Percentiles rank a stretch among this genome's conserved stretches.
Conservation (phyloP, 2,113 vertebrate genomes). For the Poecile atricapillus region DNA sequence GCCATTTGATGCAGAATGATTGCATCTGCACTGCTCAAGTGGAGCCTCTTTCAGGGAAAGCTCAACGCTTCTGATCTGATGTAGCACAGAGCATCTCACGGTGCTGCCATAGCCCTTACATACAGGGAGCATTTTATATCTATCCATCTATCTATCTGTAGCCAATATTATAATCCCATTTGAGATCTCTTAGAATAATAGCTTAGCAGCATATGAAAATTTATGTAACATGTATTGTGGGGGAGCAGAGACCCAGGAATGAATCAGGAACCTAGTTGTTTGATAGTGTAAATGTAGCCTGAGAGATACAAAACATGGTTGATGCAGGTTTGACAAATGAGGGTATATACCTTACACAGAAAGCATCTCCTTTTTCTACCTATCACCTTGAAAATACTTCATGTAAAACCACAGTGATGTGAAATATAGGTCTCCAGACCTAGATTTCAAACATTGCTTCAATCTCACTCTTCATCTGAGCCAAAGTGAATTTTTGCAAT, state of each 20-base stretch:
- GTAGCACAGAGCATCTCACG: background rate
- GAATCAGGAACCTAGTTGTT: background rate
- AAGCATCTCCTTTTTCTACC: background rate
- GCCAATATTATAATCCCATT: no score
- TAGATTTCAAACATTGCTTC: background rate
- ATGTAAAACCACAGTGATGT: background rate
- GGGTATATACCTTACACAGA: background rate
- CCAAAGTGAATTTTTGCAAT: background rate
- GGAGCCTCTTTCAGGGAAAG: background rate
- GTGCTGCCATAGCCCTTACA: background rate
- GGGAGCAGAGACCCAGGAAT: background rate
- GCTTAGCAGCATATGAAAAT: background rate
- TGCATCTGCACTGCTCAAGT: background rate
- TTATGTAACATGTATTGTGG: background rate
- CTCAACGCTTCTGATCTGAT: background rate
- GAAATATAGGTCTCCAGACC: background rate
- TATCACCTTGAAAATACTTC: background rate
- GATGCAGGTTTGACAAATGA: background rate
- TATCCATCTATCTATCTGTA: background rate
- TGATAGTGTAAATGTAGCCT: background rate
- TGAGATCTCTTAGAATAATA: background rate
- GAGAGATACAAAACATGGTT: background rate
- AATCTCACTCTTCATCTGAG: background rate
- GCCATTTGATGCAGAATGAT: background rate
- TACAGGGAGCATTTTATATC: background rate